phyloP scores from a whole-genome alignment of 2,888 invertebrate species.

The Neoaliturus tenellus region DNA sequence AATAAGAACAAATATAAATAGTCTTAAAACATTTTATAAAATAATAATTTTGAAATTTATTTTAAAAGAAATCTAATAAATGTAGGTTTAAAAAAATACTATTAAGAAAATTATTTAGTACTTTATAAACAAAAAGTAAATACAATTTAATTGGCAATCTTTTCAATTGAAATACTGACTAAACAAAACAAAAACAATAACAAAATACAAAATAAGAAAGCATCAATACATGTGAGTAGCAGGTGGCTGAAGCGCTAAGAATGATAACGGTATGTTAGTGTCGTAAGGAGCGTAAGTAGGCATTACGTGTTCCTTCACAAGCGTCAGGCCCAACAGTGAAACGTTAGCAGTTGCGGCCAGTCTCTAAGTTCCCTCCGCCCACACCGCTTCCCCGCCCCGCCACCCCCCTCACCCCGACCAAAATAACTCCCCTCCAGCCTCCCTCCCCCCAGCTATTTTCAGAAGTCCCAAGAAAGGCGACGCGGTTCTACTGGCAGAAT shows the following conservation, averaged over 20 bases:
- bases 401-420: constrained; percentile 51
- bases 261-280: constrained; percentile 18
- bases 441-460: constrained; percentile 73
- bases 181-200: constrained; percentile 18
- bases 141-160: no score
- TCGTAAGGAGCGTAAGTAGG: background rate
- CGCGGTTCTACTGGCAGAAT: constrained; percentile 60
- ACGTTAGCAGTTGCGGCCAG: constrained; percentile 12
- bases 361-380: constrained; percentile 24
- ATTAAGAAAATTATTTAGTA: no score
- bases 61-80: no score
- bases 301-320: constrained; percentile 48
- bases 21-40: no score
- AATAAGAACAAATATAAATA: no score
- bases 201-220: constrained; percentile 15
- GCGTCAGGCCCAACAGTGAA: constrained; percentile 26
- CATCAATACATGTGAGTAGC: constrained; percentile 45
- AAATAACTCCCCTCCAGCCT: constrained; percentile 56
- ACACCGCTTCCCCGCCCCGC: constrained; percentile 53
- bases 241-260: constrained; percentile 35
- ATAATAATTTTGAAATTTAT: no score
- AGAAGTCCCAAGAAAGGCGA: constrained; percentile 78
- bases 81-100: no score
- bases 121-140: no score
- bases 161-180: no score